These are phyloP conservation scores for Echiichthys vipera DNA, from an alignment of 2,797 vertebrate species.

Conservation along the genomic window DNA sequence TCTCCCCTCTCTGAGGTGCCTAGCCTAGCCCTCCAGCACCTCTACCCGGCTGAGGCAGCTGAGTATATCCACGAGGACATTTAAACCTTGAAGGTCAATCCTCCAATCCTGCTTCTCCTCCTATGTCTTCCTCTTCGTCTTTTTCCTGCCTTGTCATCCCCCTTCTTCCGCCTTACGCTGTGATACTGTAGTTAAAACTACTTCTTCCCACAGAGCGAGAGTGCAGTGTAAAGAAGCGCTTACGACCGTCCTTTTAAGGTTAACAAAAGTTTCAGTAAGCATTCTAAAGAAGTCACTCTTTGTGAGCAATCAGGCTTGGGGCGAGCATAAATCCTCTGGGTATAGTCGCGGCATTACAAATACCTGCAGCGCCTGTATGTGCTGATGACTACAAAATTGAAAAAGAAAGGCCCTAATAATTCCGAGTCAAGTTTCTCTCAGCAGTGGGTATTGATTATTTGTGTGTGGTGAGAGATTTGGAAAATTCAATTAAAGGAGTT, in stretches of 20 bases:
- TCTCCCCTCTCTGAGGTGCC: conserved; percentile 6
- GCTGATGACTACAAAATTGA: conserved; percentile 99
- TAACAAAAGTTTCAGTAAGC: conserved; percentile 85
- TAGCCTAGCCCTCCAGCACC: conserved; percentile 31
- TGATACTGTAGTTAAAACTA: conserved; percentile 27
- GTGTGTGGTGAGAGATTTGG: conserved; percentile 99
- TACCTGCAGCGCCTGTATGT: conserved; percentile 90
- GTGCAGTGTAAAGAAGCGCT: conserved; percentile 56
- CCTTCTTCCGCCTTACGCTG: conserved; percentile 11
- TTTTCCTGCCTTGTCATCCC: conserved; percentile 26
- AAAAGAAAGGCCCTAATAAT: conserved; percentile 98
- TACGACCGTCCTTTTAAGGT: conserved; percentile 68
- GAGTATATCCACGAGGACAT: conserved; percentile 69
- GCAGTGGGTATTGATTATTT: conserved; percentile 99
- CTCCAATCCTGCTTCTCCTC: conserved; percentile 32
- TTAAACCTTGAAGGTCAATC: conserved; percentile 59
- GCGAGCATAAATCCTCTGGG: conserved; percentile 89
- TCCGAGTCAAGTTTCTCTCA: conserved; percentile 97
- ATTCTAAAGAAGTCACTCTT: conserved; percentile 83
- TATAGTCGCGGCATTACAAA: conserved; percentile 90
- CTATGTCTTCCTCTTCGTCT: conserved; percentile 6
- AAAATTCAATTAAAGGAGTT: conserved; percentile 99
- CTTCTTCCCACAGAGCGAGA: conserved; percentile 43
- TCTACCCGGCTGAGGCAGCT: conserved; percentile 46
- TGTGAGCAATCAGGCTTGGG: conserved; percentile 89